Base-by-base conservation (phyloP, 2,888 invertebrate genomes). In the Stenolophus ochropezus region DNA sequence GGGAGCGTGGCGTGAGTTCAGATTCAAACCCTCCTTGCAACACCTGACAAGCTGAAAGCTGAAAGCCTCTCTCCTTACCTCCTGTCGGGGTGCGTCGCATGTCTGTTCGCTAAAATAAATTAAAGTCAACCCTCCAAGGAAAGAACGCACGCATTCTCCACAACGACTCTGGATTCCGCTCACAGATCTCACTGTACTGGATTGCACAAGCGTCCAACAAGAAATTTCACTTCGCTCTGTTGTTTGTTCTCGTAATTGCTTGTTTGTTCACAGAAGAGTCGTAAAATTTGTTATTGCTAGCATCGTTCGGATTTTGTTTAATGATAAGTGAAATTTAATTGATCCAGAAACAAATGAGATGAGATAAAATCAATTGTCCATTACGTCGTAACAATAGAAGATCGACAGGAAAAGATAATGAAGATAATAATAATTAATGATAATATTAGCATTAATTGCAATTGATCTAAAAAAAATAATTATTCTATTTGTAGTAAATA, bases 51-150 rank as follows among this genome's bases (percentile, higher is more conserved):
- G 1, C 65, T 33, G 65, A 69, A 69, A 18, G 65, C 65, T 69
- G 16, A 16, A 33, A 27, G 11, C 18, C 21, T n/a, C n/a, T n/a
- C 21, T 56, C 20, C 56, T 20, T 20, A 20, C 61, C 61, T 61
- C 27, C 6, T 14, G 27, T 23, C 61, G 33, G 65, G 65, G 65
- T 69, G 18, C 65, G 65, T 69, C 65, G 65, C 75, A 53, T 75
- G 75, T 75, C 78, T 78, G 42, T 78, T 78, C 78, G 65, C 47
- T 25, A 42, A 78, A 78, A 78, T 78, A 78, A 78, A 78, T 78
- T 78, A 78, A 65, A 78, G 78, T 61, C 65, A 78, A 65, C 78
- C 78, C 78, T 65, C 78, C 18, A 65, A 61, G 78, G 78, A 78
- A 78, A 78, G 61, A 58, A 61, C 58, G 42, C 65, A 69, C 65